These are phyloP conservation scores for Hoplodrina blanda DNA, from an alignment of 2,888 invertebrate species.

Conservation along the genomic window DNA sequence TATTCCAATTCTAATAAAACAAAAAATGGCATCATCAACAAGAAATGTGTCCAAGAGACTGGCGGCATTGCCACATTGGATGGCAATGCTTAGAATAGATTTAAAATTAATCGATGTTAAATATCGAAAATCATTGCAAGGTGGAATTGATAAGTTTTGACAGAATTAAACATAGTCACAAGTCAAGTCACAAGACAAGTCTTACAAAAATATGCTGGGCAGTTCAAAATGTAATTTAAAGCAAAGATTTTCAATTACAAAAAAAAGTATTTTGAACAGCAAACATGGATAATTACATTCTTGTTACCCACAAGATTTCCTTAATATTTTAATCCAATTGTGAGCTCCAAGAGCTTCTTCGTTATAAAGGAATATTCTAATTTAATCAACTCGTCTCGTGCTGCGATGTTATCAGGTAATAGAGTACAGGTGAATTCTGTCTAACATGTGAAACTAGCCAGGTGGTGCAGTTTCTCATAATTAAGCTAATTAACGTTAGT, in stretches of 20 bases:
- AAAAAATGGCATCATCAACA: too few relatives aligned
- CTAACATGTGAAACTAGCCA: constrained; percentile 1
- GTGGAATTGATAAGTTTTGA: not conserved
- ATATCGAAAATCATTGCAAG: too few relatives aligned
- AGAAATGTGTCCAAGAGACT: too few relatives aligned
- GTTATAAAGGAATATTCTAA: constrained; percentile 16
- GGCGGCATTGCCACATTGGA: too few relatives aligned
- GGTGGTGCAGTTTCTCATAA: not conserved
- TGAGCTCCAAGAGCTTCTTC: not conserved
- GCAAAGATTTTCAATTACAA: not conserved
- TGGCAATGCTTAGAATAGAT: too few relatives aligned
- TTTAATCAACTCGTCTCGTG: constrained; percentile 19
- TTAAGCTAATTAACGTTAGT: constrained; percentile 17
- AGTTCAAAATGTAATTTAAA: not conserved
- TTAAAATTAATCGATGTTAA: too few relatives aligned
- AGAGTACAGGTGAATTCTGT: constrained; percentile 4
- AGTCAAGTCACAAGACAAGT: too few relatives aligned
- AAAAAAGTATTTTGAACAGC: not conserved
- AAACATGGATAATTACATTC: constrained; percentile 6
- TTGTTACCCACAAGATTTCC: constrained; percentile 6
- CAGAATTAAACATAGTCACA: too few relatives aligned
- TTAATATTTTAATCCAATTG: constrained; percentile 27
- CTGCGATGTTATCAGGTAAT: not conserved
- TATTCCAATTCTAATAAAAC: too few relatives aligned
- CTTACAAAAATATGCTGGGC: too few relatives aligned